These are phyloP conservation scores for Protodeltote pygarga DNA, from an alignment of 2,888 invertebrate genomes.

Conservation along the genomic window DNA sequence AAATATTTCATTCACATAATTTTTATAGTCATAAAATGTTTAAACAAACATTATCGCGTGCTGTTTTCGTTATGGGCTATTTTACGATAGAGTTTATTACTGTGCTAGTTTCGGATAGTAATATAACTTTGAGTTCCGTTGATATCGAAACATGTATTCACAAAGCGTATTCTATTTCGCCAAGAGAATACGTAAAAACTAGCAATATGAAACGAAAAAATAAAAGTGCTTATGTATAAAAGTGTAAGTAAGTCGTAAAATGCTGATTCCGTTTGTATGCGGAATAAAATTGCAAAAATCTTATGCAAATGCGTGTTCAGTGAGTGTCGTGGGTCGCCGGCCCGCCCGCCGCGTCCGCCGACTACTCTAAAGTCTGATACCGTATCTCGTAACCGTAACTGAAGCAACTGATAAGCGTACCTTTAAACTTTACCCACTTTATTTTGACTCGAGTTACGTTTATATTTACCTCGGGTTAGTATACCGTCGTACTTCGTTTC, in stretches of 20 bases:
- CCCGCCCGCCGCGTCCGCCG: not conserved
- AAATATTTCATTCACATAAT: slow-evolving; percentile 6
- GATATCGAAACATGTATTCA: slow-evolving; percentile 42
- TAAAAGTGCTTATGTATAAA: slow-evolving; percentile 40
- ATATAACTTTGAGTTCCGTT: slow-evolving; percentile 39
- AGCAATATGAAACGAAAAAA: slow-evolving; percentile 33
- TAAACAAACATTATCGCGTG: slow-evolving; percentile 42
- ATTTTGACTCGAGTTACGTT: slow-evolving; percentile 30
- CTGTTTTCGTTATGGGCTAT: slow-evolving; percentile 36
- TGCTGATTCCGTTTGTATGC: slow-evolving; percentile 52
- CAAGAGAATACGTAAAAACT: slow-evolving; percentile 39
- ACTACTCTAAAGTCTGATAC: slow-evolving; percentile 24
- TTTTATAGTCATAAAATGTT: slow-evolving; percentile 26
- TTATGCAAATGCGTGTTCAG: slow-evolving; percentile 53
- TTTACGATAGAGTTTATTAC: slow-evolving; percentile 47
- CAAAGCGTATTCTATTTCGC: slow-evolving; percentile 38
- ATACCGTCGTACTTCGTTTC: slow-evolving; percentile 24
- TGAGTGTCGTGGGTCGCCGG: slow-evolving; percentile 32
- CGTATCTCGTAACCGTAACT: slow-evolving; percentile 36
- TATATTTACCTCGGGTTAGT: slow-evolving; percentile 17
- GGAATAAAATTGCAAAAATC: slow-evolving; percentile 55
- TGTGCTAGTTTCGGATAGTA: slow-evolving; percentile 41
- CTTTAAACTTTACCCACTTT: slow-evolving; percentile 35
- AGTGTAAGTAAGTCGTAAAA: slow-evolving; percentile 51
- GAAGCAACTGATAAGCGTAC: slow-evolving; percentile 37